Percentiles rank a stretch among this genome's conserved stretches.
Conservation (phyloP, 2,797 vertebrate genomes). For the Takifugu rubripes region DNA sequence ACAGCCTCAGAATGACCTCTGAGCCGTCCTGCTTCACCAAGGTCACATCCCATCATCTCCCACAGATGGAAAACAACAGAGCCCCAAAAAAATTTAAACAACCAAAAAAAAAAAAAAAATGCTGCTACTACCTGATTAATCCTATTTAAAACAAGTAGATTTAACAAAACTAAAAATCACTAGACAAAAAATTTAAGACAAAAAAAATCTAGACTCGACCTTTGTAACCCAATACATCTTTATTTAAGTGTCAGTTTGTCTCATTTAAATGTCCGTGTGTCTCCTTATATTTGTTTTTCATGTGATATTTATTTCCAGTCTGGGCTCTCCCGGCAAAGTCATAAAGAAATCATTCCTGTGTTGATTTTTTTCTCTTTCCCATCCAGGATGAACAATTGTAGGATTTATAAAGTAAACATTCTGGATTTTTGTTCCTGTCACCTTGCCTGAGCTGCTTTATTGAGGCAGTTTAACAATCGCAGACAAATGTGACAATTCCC, state of each 20-base stretch:
- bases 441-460: too few relatives aligned
- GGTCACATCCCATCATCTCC: conserved; percentile 58
- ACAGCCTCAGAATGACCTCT: conserved; percentile 4
- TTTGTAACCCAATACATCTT: conserved; percentile 13
- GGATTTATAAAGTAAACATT: background rate
- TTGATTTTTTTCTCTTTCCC: background rate
- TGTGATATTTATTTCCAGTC: conserved; percentile 22
- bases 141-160: conserved; percentile 73
- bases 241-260: conserved; percentile 6
- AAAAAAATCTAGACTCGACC: conserved; percentile 67
- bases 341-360: background rate
- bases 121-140: conserved; percentile 45
- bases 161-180: conserved; percentile 41
- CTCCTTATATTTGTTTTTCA: conserved; percentile 50
- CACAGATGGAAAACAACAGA: conserved; percentile 66
- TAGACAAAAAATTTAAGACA: conserved; percentile 43
- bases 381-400: background rate
- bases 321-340: conserved; percentile 1
- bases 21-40: conserved; percentile 36
- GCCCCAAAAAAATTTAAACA: conserved; percentile 50
- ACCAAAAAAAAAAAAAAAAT: conserved; percentile 41
- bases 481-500: background rate
- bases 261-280: conserved; percentile 24
- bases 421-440: too few relatives aligned
- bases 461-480: background rate